These are phyloP conservation scores for Grammatotria lemairii DNA, from an alignment of 2,113 vertebrate genomes.

Conservation along the genomic window DNA sequence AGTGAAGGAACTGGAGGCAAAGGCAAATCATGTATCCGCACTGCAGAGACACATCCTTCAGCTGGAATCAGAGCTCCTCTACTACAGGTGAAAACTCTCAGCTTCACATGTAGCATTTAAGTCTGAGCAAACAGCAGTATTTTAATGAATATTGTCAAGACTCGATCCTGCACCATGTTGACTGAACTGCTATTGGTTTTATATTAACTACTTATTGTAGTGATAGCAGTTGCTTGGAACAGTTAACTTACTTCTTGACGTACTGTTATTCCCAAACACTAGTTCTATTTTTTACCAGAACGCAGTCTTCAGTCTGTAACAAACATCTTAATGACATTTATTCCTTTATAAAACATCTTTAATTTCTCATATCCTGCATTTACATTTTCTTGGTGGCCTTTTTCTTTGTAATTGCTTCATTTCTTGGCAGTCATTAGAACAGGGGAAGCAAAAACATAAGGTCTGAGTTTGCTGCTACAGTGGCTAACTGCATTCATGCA, in stretches of 20 bases:
- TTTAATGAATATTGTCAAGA: neutral
- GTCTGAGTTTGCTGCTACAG: neutral
- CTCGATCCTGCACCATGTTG: neutral
- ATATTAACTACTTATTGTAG: neutral
- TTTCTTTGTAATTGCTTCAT: neutral
- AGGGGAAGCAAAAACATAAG: fast-evolving
- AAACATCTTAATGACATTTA: neutral
- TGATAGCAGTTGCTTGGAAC: neutral
- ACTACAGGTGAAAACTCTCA: constrained; percentile 74
- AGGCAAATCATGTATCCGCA: constrained; percentile 74
- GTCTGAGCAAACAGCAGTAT: neutral
- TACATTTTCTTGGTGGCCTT: neutral
- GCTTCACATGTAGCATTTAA: neutral
- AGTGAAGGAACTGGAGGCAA: constrained; percentile 84
- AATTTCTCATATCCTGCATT: neutral
- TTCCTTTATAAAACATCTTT: neutral
- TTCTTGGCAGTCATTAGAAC: neutral
- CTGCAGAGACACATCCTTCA: constrained; percentile 76
- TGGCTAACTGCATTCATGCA: neutral
- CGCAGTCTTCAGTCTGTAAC: neutral
- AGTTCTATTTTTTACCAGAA: neutral
- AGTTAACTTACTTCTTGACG: fast-evolving
- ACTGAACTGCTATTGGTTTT: neutral
- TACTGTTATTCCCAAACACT: neutral
- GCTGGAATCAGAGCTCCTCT: constrained; percentile 79